These are phyloP conservation scores for Limnephilus rhombicus DNA, from an alignment of 2,888 invertebrate genomes.

Conservation along the genomic window DNA sequence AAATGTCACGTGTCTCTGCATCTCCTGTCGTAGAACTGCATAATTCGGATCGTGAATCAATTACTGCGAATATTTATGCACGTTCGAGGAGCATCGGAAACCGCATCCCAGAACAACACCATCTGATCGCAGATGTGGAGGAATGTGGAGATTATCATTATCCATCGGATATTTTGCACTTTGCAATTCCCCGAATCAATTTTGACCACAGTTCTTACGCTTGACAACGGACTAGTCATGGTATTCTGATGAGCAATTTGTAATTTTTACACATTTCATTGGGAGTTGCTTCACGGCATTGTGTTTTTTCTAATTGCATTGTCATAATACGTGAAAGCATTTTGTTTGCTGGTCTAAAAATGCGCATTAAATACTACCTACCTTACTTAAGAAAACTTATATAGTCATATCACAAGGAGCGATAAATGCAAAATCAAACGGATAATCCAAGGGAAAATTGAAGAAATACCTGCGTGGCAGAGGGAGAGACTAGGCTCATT, in stretches of 20 bases:
- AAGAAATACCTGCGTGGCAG: too few relatives aligned
- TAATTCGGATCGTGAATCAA: neutral
- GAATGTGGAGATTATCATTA: neutral
- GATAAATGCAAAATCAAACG: too few relatives aligned
- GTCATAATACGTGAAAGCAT: neutral
- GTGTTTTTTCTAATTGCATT: neutral
- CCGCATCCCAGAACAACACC: neutral
- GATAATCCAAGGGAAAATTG: too few relatives aligned
- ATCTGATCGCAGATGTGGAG: neutral
- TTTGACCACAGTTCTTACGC: neutral
- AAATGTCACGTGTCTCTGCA: neutral
- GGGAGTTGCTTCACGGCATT: neutral
- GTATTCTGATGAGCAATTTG: neutral
- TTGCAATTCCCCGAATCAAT: neutral
- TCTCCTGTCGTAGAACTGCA: neutral
- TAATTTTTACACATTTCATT: neutral
- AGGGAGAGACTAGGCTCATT: too few relatives aligned
- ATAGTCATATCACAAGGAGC: too few relatives aligned
- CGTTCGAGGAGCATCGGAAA: neutral
- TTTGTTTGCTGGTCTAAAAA: neutral
- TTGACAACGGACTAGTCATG: neutral
- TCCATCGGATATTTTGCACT: neutral
- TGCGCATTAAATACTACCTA: too few relatives aligned
- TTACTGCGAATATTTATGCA: neutral
- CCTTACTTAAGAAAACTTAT: too few relatives aligned